Base-by-base conservation (phyloP, 2,888 invertebrate species). In the Synergus umbraculus region DNA sequence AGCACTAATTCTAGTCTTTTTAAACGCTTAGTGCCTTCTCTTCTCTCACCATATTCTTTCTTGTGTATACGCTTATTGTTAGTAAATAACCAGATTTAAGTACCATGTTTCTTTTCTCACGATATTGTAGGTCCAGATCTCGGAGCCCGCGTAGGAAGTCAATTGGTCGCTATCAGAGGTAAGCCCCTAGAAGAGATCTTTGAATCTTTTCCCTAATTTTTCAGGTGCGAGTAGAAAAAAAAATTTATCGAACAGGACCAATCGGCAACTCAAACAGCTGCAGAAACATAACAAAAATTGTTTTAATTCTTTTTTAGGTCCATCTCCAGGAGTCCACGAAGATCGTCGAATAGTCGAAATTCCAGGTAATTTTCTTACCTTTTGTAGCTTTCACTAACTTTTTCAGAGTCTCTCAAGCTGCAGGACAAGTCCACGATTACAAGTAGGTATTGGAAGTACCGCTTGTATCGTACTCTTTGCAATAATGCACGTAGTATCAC, bases 111-210 rank as follows among this genome's bases (percentile, higher is more conserved):
- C 82, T 89, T 82, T 87, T 87, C 84, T 86, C 84, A 87, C 81
- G 88, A 87, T 86, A 86, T 90, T 89, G 78, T 90, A 91, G 90
- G 85, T 90, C 91, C 86, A 86, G 88, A 85, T 91, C 90, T 60
- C 87, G 87, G 77, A 90, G 89, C 83, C 89, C 88, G 5, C 86
- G 84, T 77, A 90, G 85, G 85, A 90, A 85, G 83, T 89, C 88
- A 64, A 69, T 89, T 83, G 87, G 87, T 85, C 88, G 85, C 82
- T 86, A 84, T 81, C 87, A 88, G 80, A 91, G 90, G 90, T 90
- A 90, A 90, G 87, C 82, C 77, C 12, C 58, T 18, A 18, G 10
- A 10, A 58, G 18, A 58, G 58, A 58, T 58, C 18, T 1, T 29
- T 22, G 63, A 79, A 44, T 76, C 79, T 80, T 65, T 29, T 69